Evolutionary conservation across 2,113 vertebrate species (phyloP), one percentile per base, ranked within the genome.

Genomic region (Daubentonia madagascariensis): DNA sequence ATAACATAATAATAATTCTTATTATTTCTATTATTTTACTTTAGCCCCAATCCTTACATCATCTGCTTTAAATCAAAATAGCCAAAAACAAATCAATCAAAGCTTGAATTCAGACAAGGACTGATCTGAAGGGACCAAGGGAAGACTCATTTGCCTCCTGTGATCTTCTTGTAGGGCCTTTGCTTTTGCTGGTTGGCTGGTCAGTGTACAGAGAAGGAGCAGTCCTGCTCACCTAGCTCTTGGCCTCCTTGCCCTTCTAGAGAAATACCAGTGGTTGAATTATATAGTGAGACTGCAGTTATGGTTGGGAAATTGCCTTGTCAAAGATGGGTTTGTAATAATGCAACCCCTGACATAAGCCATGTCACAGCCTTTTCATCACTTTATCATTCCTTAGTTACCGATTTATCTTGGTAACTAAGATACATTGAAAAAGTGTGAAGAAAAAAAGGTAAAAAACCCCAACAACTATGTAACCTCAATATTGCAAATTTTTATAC

Each of bases 221-320:
- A 79, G 63, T 16, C 20, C 30, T 85, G 92, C 40, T 65, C 72
- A 50, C 52, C 89, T 61, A 43, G 78, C 23, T 16, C 0, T 73
- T 70, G 80, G 35, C 85, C 70, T 84, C 57, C 48, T 23, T 6
- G 17, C 0, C 25, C 72, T 8, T 85, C 37, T 96, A 97, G 63
- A 45, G 92, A 75, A 73, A n/a, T 78, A 85, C 97, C 95, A 86
- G 54, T 0, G 7, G 32, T 76, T 92, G 81, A 81, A 86, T 95
- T 67, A 84, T 90, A 73, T 43, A 61, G 70, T 59, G 92, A 94
- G 75, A 43, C 70, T 80, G 67, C 57, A n/a, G 57, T 59, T 89
- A 50, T 28, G 48, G 59, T 22, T 65, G 85, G 80, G 78, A 93
- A 93, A 94, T 52, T 68, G 70, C 37, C 23, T 88, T 73, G 32